Evolutionary conservation across 2,888 invertebrate species (phyloP), one percentile per base, ranked within the genome.

Genomic region (Melanostoma scalare): DNA sequence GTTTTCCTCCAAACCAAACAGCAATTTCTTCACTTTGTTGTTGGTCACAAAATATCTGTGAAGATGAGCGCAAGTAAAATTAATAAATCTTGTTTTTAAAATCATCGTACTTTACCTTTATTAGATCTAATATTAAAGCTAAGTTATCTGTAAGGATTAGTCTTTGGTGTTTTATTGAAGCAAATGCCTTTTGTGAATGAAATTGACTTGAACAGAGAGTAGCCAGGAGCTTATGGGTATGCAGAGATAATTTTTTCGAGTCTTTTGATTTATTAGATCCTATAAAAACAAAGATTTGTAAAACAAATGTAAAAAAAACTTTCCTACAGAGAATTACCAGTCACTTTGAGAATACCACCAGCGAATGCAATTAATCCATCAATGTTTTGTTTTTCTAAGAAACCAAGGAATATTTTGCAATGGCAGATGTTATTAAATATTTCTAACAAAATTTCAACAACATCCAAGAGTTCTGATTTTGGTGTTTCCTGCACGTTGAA

Each of bases 1-100:
- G 56, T 60, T 87, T 87, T 0, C 81, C 80, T 9, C 88, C 87
- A 68, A 90, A 86, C 90, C 91, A 91, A 31, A 65, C 40, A 2
- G 87, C 87, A 63, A 87, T 79, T 1, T 86, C 75, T 5, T 73
- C 38, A 2, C 87, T 69, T 42, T 72, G 53, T 9, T 86, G 86
- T 77, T 89, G 89, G n/a, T 79, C 84, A 58, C 89, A 89, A 46
- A 90, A 86, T 82, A 90, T 88, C 90, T 90, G 9, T 3, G 63
- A 61, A 48, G 48, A 67, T 52, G 52, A n/a, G 6, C 10, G 42
- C 31, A 40, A 3, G 8, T 35, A 1, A 3, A 3, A 10, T 46
- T 46, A 46, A 0, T 4, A 1, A 52, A 6, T 52, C 6, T 20
- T 44, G 2, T 8, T 33, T 6, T n/a, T 3, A 30, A 30, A 2